Percentiles rank a stretch among this genome's conserved stretches.
These are phyloP conservation scores for Tribolium castaneum DNA, from an alignment of 1,140 invertebrate species.

Conservation along the genomic window DNA sequence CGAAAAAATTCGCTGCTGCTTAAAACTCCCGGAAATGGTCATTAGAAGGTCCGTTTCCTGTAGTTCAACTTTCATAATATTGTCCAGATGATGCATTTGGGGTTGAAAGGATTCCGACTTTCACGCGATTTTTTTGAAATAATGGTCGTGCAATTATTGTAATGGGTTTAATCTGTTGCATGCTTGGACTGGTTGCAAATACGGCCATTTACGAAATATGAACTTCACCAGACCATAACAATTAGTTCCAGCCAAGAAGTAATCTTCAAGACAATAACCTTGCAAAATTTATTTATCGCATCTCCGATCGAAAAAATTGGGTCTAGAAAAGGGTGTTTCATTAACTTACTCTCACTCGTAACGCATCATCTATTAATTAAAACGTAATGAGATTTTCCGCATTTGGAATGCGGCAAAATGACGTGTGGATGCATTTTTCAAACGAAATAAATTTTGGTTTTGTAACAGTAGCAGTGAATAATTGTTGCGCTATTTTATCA, in stretches of 20 bases:
- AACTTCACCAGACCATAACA: conserved; percentile 26
- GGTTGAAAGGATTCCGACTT: conserved; percentile 1
- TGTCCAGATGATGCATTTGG: conserved; percentile 1
- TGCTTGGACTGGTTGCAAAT: conserved; percentile 1
- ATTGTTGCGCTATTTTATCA: background rate
- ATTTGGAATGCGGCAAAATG: background rate
- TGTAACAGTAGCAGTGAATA: background rate
- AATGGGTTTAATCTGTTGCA: background rate
- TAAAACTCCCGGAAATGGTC: conserved; percentile 18
- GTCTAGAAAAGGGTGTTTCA: background rate
- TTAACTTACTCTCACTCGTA: background rate
- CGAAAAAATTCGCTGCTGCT: background rate
- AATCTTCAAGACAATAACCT: conserved; percentile 13
- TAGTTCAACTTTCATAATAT: conserved; percentile 28
- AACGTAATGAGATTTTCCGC: background rate
- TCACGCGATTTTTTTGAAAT: background rate
- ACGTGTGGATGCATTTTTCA: background rate
- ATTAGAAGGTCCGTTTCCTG: conserved; percentile 31
- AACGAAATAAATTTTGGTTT: background rate
- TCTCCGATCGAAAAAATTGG: background rate
- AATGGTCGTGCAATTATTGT: background rate
- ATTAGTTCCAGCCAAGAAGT: conserved; percentile 20
- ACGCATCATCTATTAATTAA: background rate
- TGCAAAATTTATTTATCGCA: background rate
- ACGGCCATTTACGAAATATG: conserved; percentile 10